Evolutionary conservation across 1,140 invertebrate species (phyloP).

Genomic region (Dreissena rostriformis): DNA sequence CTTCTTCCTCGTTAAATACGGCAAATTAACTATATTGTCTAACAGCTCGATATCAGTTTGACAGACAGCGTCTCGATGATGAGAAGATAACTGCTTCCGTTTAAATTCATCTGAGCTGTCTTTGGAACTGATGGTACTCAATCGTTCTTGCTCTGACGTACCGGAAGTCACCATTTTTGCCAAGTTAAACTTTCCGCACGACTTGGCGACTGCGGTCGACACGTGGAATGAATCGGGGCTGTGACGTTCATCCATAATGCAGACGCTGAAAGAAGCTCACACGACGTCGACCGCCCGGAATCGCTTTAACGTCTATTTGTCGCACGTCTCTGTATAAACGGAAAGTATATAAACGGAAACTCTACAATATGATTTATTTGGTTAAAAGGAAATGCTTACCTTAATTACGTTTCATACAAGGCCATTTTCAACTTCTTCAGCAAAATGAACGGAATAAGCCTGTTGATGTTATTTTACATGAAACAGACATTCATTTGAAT

Average conservation of each 20-base stretch:
- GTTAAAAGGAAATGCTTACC: too few relatives aligned
- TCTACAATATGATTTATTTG: too few relatives aligned
- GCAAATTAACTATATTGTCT: constrained; percentile 48
- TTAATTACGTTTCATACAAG: too few relatives aligned
- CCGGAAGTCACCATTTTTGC: constrained; percentile 49
- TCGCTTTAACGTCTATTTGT: constrained; percentile 29
- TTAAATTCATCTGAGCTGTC: constrained; percentile 54
- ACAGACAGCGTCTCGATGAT: constrained; percentile 58
- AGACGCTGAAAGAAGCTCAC: constrained; percentile 43
- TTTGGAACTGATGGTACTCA: constrained; percentile 62
- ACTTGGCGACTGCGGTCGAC: constrained; percentile 29
- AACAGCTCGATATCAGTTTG: constrained; percentile 62
- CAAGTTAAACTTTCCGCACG: constrained; percentile 58
- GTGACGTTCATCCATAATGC: constrained; percentile 30
- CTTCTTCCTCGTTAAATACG: constrained; percentile 35
- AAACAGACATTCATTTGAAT: too few relatives aligned
- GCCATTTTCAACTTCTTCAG: too few relatives aligned
- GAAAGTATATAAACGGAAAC: background rate
- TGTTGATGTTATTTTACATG: too few relatives aligned
- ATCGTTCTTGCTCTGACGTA: constrained; percentile 58
- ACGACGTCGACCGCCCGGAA: constrained; percentile 20
- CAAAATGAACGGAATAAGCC: too few relatives aligned
- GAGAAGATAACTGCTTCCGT: constrained; percentile 25
- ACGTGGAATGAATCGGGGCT: constrained; percentile 61
- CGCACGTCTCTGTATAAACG: constrained; percentile 44